A percentile compares a stretch with the other conserved stretches of the same genome.
Evolutionary conservation across 2,888 invertebrate genomes (phyloP).

Genomic region (Trilocha varians): DNA sequence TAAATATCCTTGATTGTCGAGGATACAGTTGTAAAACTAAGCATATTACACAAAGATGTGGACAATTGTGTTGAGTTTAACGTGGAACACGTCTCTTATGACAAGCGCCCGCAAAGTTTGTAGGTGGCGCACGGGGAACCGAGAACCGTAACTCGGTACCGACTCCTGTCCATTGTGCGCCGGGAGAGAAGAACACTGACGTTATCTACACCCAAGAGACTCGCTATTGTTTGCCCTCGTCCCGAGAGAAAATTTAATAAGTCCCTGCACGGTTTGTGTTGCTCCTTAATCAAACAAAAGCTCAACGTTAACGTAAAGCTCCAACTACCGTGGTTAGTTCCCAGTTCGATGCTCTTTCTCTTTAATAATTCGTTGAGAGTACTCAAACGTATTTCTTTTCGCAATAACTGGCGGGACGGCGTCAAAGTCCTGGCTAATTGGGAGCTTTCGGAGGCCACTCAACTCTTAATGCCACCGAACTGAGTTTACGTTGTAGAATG

Average conservation of each 20-base stretch:
- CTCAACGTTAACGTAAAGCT: conserved; percentile 28
- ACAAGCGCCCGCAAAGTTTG: conserved; percentile 44
- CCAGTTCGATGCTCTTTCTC: conserved; percentile 4
- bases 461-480: conserved; percentile 48
- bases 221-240: conserved; percentile 53
- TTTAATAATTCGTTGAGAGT: conserved; percentile 48
- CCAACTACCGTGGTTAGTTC: conserved; percentile 17
- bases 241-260: conserved; percentile 60
- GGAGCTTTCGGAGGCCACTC: conserved; percentile 58
- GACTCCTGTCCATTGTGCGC: conserved; percentile 38
- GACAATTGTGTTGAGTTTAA: no score
- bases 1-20: neutral
- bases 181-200: conserved; percentile 41
- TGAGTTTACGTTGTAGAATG: conserved; percentile 19
- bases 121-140: conserved; percentile 38
- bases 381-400: conserved; percentile 60
- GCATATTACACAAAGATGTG: no score
- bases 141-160: conserved; percentile 36
- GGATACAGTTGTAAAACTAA: neutral
- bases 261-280: conserved; percentile 43
- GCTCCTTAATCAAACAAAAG: conserved; percentile 53
- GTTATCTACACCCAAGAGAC: conserved; percentile 60
- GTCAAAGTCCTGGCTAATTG: conserved; percentile 65
- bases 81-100: conserved; percentile 5
- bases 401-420: conserved; percentile 49